Evolutionary conservation across 2,113 vertebrate genomes (phyloP).

Genomic region (Cryptomyrus ogoouensis): DNA sequence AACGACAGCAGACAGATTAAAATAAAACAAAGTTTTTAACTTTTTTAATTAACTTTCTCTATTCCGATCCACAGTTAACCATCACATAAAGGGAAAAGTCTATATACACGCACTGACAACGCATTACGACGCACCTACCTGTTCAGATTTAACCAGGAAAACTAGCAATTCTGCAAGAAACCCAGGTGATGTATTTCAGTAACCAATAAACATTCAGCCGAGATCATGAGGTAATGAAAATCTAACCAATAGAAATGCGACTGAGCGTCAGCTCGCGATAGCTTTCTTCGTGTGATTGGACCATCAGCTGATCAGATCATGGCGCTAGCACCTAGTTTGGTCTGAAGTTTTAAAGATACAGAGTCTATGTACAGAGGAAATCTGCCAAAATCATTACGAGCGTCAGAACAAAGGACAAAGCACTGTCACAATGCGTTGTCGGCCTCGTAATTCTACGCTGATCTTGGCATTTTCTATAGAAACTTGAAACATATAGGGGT

Average conservation of each 20-base stretch:
- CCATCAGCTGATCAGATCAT: slow-evolving; percentile 54
- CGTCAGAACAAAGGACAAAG: neutral
- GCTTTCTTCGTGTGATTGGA: slow-evolving; percentile 48
- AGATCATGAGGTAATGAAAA: neutral
- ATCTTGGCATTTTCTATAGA: neutral
- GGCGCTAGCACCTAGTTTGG: slow-evolving; percentile 36
- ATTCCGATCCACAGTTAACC: neutral
- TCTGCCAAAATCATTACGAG: neutral
- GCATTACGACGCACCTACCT: neutral
- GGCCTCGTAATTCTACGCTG: neutral
- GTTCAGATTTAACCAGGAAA: neutral
- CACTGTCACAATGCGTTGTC: neutral
- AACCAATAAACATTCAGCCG: neutral
- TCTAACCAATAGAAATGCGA: slow-evolving; percentile 40
- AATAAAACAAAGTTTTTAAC: neutral
- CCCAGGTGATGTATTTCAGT: neutral
- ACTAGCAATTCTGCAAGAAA: neutral
- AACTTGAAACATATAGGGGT: neutral
- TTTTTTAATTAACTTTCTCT: neutral
- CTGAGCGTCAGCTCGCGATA: slow-evolving; percentile 29
- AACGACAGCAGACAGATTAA: neutral
- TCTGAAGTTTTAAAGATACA: slow-evolving; percentile 19
- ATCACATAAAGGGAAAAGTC: neutral
- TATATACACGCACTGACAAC: neutral
- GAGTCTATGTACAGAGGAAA: neutral